Evolutionary conservation across 2,797 vertebrate species (phyloP).

Genomic region (Megalops cyprinoides): DNA sequence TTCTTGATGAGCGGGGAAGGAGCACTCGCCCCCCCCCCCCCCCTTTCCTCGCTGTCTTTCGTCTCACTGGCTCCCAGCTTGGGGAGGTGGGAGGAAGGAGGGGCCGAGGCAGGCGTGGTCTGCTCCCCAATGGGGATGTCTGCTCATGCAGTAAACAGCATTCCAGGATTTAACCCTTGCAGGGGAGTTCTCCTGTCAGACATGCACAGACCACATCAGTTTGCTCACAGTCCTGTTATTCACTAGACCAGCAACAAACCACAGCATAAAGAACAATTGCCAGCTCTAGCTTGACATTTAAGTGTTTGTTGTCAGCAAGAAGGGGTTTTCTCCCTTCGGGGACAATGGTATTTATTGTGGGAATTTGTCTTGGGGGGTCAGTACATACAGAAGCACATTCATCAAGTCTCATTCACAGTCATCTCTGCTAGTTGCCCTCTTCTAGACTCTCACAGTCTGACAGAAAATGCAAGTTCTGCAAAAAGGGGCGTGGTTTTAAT

Average conservation of each 20-base stretch:
- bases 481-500: neutral
- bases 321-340: neutral
- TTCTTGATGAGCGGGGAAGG: conserved; percentile 22
- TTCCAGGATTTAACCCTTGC: conserved; percentile 10
- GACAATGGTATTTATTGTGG: neutral
- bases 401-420: neutral
- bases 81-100: too few relatives aligned
- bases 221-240: neutral
- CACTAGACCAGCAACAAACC: neutral
- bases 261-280: neutral
- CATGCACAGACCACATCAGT: neutral
- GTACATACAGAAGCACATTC: neutral
- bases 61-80: conserved; percentile 10
- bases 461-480: neutral
- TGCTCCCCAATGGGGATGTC: neutral
- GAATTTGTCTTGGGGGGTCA: neutral
- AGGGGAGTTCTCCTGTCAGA: neutral
- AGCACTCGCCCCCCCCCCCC: conserved; percentile 28
- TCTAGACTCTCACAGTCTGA: neutral
- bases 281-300: neutral
- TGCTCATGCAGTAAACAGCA: neutral
- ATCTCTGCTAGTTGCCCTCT: too few relatives aligned
- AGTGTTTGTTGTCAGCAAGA: neutral
- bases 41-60: conserved; percentile 24
- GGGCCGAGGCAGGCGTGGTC: conserved; percentile 42